Evolutionary conservation across 2,888 invertebrate genomes (phyloP).

Genomic region (Saturnia japonica): DNA sequence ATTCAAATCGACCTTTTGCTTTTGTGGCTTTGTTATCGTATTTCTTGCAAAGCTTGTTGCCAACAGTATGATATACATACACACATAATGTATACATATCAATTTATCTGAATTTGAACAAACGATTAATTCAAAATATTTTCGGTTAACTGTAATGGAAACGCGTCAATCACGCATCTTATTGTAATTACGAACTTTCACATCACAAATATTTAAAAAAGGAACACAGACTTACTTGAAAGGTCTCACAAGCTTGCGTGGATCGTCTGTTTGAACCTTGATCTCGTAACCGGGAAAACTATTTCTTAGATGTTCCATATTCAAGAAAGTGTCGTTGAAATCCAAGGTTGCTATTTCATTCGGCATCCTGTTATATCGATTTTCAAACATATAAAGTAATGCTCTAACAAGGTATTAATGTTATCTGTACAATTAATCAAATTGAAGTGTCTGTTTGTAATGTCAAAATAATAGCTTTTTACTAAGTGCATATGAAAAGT

Average conservation of each 20-base stretch:
- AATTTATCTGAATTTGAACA: too few relatives aligned
- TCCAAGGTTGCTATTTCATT: conserved; percentile 93
- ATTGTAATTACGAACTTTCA: not conserved
- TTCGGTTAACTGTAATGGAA: too few relatives aligned
- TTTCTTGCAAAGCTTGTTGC: not conserved
- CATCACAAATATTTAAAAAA: not conserved
- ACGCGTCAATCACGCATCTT: too few relatives aligned
- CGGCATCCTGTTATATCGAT: conserved; percentile 85
- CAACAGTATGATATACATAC: not conserved
- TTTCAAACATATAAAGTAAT: not conserved
- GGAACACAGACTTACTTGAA: conserved; percentile 83
- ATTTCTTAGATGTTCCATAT: conserved; percentile 91
- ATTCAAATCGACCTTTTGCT: not conserved
- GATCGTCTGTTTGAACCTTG: conserved; percentile 84
- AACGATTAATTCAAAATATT: too few relatives aligned
- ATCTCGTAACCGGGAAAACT: conserved; percentile 94
- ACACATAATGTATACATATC: too few relatives aligned
- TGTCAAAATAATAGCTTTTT: too few relatives aligned
- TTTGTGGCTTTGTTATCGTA: not conserved
- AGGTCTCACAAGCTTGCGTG: conserved; percentile 88
- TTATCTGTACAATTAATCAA: too few relatives aligned
- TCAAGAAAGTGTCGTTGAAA: conserved; percentile 98
- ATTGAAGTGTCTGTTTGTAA: too few relatives aligned
- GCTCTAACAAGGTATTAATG: not conserved
- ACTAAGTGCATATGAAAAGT: too few relatives aligned